phyloP scores from a whole-genome alignment of 2,797 vertebrate genomes.

The Mormyrops attenuatus region DNA sequence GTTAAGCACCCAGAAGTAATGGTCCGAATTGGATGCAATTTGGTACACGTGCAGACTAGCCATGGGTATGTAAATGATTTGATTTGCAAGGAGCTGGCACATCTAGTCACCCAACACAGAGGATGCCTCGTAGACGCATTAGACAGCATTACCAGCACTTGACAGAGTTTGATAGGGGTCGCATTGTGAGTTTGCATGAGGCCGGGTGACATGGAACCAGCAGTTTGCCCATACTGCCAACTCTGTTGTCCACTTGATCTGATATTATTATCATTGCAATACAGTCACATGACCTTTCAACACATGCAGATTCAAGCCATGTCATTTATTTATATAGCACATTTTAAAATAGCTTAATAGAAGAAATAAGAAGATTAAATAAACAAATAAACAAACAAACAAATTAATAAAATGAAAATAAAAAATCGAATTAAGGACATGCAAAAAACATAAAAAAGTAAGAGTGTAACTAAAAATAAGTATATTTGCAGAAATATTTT shows the following conservation, averaged over 20 bases:
- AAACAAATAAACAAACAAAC: no score
- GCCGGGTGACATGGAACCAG: neutral
- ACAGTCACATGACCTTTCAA: no score
- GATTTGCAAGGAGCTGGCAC: no score
- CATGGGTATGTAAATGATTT: no score
- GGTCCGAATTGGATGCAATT: no score
- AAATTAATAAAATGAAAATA: no score
- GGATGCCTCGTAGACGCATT: no score
- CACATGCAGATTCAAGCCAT: neutral
- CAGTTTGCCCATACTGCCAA: neutral
- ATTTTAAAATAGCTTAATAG: no score
- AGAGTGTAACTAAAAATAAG: neutral
- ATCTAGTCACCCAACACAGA: no score
- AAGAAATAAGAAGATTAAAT: no score
- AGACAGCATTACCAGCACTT: neutral
- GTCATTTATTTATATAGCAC: neutral
- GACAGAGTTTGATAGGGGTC: neutral
- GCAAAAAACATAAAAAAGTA: neutral
- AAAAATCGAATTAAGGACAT: neutral
- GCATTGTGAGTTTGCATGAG: neutral
- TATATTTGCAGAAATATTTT: neutral
- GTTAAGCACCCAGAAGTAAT: no score
- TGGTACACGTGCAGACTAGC: no score
- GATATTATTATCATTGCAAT: neutral
- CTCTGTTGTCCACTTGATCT: neutral